These are phyloP conservation scores for Ophioderma brevispina DNA, from an alignment of 35 echinoderm and acorn worm species.

Conservation along the genomic window DNA sequence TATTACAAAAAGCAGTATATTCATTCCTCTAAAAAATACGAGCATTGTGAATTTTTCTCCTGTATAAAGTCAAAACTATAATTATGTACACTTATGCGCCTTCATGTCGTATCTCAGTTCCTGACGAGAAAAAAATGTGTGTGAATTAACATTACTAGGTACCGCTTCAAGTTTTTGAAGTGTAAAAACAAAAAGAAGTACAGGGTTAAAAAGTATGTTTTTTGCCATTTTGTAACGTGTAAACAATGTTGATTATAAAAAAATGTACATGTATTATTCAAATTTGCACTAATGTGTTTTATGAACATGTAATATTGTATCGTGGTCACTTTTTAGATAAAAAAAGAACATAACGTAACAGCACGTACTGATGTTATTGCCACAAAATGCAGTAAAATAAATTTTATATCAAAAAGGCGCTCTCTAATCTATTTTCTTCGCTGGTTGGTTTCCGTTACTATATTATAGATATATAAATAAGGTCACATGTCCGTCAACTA, in stretches of 20 bases:
- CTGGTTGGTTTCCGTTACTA: background rate
- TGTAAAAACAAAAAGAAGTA: background rate
- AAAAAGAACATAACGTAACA: background rate
- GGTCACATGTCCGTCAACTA: too few species aligned
- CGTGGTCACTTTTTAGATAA: background rate
- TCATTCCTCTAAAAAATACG: background rate
- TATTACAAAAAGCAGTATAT: background rate
- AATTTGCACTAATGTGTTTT: conserved; percentile 9
- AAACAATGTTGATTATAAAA: background rate
- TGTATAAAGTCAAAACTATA: background rate
- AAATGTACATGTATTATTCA: background rate
- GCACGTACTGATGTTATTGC: background rate
- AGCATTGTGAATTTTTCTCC: background rate
- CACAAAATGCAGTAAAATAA: background rate
- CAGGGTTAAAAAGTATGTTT: background rate
- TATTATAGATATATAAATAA: too few species aligned
- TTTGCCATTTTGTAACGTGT: background rate
- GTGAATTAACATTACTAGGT: background rate
- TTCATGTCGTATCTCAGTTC: background rate
- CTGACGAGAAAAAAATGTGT: background rate
- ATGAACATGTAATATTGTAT: background rate
- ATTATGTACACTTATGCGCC: background rate
- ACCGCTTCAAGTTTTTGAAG: background rate
- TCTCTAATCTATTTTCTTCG: background rate
- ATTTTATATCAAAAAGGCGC: conserved; percentile 2